Evolutionary conservation across 2,797 vertebrate species (phyloP).

Genomic region (Trachurus trachurus): DNA sequence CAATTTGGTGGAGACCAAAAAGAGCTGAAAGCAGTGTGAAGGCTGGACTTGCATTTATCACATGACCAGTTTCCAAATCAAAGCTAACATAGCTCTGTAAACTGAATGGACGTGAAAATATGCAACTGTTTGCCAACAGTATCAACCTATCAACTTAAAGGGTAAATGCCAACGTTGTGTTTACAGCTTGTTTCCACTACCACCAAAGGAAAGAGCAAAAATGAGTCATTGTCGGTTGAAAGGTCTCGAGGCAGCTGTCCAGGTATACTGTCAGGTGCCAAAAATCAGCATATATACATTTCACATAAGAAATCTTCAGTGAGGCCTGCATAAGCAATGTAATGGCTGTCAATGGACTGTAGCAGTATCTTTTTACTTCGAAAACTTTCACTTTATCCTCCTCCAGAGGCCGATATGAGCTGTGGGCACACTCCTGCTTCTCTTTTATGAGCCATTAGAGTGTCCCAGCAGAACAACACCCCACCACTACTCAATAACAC

Average conservation of each 20-base stretch:
- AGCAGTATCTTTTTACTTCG: slow-evolving; percentile 28
- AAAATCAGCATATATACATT: slow-evolving; percentile 28
- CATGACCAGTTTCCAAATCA: neutral
- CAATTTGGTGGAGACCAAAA: neutral
- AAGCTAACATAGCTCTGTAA: neutral
- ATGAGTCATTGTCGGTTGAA: slow-evolving; percentile 2
- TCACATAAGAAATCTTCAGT: slow-evolving; percentile 36
- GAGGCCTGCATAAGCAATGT: slow-evolving; percentile 25
- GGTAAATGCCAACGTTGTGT: neutral
- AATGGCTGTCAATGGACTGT: slow-evolving; percentile 43
- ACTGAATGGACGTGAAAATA: neutral
- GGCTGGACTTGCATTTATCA: neutral
- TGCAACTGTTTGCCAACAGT: neutral
- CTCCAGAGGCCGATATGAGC: slow-evolving; percentile 41
- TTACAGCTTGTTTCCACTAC: slow-evolving; percentile 16
- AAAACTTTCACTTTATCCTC: slow-evolving; percentile 43
- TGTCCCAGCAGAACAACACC: slow-evolving; percentile 46
- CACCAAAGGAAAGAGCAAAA: slow-evolving; percentile 6
- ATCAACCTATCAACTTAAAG: neutral
- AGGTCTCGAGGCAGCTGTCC: slow-evolving; percentile 10
- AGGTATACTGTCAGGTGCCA: slow-evolving; percentile 4
- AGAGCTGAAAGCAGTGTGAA: neutral
- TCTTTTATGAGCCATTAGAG: slow-evolving; percentile 46
- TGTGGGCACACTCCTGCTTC: slow-evolving; percentile 50
- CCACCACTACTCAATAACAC: slow-evolving; percentile 14